Evolutionary conservation across 2,113 vertebrate species (phyloP).

Genomic region (Phrynocephalus versicolor): DNA sequence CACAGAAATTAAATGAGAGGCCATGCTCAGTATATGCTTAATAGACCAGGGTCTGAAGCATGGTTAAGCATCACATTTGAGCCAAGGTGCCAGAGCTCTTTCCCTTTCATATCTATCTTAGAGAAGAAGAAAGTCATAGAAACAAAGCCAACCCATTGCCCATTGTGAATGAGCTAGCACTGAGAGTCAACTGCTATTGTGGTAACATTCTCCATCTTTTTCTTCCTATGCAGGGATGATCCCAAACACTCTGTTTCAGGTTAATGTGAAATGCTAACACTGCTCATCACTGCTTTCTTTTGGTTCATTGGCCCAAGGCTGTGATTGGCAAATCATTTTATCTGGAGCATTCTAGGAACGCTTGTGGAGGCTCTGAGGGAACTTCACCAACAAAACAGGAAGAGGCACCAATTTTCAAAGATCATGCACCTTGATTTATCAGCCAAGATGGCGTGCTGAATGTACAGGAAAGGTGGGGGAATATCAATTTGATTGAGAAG

Average conservation of each 20-base stretch:
- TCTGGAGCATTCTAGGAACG: not conserved
- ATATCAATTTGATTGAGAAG: not conserved
- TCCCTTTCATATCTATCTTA: too few relatives aligned
- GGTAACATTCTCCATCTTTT: not conserved
- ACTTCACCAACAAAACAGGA: not conserved
- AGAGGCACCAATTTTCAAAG: not conserved
- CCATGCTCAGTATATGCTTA: too few relatives aligned
- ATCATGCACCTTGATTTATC: not conserved
- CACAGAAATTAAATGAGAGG: not conserved
- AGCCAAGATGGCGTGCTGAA: not conserved
- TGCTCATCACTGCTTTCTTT: too few relatives aligned
- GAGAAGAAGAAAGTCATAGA: not conserved
- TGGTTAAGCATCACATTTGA: not conserved
- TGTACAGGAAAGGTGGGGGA: slow-evolving; percentile 2
- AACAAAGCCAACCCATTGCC: not conserved
- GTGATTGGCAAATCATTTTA: not conserved
- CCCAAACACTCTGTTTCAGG: not conserved
- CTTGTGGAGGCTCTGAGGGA: not conserved
- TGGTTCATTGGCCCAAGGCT: not conserved
- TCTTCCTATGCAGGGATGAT: not conserved
- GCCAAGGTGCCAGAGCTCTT: too few relatives aligned
- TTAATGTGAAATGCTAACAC: not conserved
- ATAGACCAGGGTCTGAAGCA: not conserved
- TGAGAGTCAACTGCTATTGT: not conserved
- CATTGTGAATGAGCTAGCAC: too few relatives aligned